Evolutionary conservation across 2,888 invertebrate genomes (phyloP).

Genomic region (Artemia sinica): DNA sequence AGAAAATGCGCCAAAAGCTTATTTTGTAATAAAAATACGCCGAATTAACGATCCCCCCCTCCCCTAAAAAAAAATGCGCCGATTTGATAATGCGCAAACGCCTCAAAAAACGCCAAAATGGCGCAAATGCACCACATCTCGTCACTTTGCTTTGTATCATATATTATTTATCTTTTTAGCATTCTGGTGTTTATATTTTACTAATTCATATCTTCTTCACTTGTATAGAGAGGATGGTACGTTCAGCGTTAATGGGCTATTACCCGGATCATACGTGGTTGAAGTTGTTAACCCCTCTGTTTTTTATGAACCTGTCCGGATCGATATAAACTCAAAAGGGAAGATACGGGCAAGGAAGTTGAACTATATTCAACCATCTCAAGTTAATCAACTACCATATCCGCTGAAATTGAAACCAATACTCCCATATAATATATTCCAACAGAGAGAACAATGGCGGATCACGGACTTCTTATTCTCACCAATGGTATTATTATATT

Average conservation of each 20-base stretch:
- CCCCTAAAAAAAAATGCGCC: too few relatives aligned
- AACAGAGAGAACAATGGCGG: slow-evolving; percentile 86
- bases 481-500: slow-evolving; percentile 48
- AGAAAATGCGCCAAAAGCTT: too few relatives aligned
- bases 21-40: too few relatives aligned
- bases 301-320: slow-evolving; percentile 79
- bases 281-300: slow-evolving; percentile 80
- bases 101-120: too few relatives aligned
- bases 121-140: too few relatives aligned
- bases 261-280: slow-evolving; percentile 80
- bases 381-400: slow-evolving; percentile 75
- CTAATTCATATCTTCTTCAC: slow-evolving; percentile 7
- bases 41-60: too few relatives aligned
- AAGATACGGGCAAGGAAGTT: slow-evolving; percentile 87
- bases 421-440: slow-evolving; percentile 64
- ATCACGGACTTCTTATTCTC: slow-evolving; percentile 88
- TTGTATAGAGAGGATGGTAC: slow-evolving; percentile 62
- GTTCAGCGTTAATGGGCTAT: slow-evolving; percentile 69
- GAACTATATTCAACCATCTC: slow-evolving; percentile 77
- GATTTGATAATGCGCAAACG: too few relatives aligned
- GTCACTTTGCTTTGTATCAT: too few relatives aligned
- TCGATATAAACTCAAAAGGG: slow-evolving; percentile 93
- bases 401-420: slow-evolving; percentile 73
- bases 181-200: slow-evolving; percentile 5
- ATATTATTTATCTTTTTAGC: not conserved